Evolutionary conservation across 1,140 invertebrate genomes (phyloP).

Genomic region (Ladona fulva): DNA sequence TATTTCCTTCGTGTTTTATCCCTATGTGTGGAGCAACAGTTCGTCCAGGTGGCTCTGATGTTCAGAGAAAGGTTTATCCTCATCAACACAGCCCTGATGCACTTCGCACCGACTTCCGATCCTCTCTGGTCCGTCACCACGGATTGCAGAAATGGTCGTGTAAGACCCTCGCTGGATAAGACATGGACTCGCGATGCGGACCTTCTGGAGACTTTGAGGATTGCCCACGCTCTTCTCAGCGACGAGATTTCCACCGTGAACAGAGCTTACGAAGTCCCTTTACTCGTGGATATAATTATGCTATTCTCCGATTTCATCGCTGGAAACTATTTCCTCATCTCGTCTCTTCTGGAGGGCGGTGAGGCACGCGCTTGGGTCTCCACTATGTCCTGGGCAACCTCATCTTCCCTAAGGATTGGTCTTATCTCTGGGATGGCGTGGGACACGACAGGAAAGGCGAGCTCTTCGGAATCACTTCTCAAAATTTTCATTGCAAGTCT

Average conservation of each 20-base stretch:
- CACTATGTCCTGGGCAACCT: background rate
- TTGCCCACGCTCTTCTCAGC: background rate
- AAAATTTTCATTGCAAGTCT: no score
- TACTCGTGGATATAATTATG: background rate
- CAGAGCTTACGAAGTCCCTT: background rate
- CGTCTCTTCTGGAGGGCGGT: background rate
- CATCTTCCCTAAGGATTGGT: background rate
- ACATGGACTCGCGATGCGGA: background rate
- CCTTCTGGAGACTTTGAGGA: background rate
- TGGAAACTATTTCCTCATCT: background rate
- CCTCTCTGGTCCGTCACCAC: background rate
- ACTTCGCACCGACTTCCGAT: background rate
- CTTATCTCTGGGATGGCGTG: background rate
- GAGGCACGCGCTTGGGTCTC: background rate
- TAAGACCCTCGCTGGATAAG: background rate
- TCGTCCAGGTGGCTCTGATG: background rate
- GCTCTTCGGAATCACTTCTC: background rate
- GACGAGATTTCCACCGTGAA: background rate
- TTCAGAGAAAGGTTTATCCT: background rate
- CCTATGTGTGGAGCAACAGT: background rate
- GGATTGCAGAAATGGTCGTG: background rate
- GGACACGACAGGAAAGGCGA: background rate
- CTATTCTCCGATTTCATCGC: background rate
- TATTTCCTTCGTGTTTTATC: background rate
- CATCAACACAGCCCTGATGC: background rate